Evolutionary conservation across 2,888 invertebrate genomes (phyloP), one percentile per base, ranked within the genome.

Genomic region (Quadroppia sp.): DNA sequence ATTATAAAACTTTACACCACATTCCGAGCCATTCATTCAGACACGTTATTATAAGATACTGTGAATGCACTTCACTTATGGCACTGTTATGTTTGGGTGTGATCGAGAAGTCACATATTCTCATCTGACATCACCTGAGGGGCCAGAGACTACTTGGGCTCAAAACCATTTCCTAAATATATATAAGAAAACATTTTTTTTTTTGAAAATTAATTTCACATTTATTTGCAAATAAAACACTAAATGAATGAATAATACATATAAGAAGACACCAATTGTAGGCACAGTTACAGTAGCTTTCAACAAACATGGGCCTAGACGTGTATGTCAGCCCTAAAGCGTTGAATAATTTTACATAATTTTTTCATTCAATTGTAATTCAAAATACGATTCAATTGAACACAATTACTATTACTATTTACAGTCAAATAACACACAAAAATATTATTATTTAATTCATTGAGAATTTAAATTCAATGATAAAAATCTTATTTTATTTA

Each of bases 51-150:
- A 53, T 20, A n/a, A 25, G 9, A 17, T 13, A 45, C 17, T 45
- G 45, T 36, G 15, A 45, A 45, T 45, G 6, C 45, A 36, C 45
- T 17, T 45, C 15, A 9, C 53, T 23, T 53, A 9, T 17, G 20
- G 20, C 50, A 20, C 50, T 50, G n/a, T n/a, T n/a, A 50, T 50
- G 50, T 15, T 53, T 53, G 53, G 53, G 28, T 53, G 53, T 20
- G 53, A 9, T 45, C 45, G 36, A n/a, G n/a, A 4, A 45, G 45
- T 2, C 45, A 15, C 45, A 45, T 2, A n/a, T n/a, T n/a, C n/a
- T n/a, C n/a, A 45, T 17, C 45, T 17, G 17, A 45, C 45, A 45
- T 45, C 6, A 45, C 45, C 45, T 45, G 45, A 45, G 45, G 45
- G 45, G 45, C 11, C n/a, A 36, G 9, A 36, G 36, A 45, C 45